These are phyloP conservation scores for Plagodis pulveraria DNA, from an alignment of 2,888 invertebrate genomes.

Conservation along the genomic window DNA sequence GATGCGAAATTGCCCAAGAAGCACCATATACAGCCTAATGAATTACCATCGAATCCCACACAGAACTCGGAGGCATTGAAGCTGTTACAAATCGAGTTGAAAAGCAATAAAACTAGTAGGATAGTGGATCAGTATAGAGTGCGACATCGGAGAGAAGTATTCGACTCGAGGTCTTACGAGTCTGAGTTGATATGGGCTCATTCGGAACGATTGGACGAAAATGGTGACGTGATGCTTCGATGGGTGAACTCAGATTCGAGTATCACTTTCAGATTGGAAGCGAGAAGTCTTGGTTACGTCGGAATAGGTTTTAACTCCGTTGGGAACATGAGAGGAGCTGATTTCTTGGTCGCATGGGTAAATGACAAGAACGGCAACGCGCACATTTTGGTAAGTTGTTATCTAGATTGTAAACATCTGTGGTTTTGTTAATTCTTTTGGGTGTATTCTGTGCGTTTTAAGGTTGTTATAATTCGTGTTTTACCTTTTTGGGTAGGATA, in stretches of 20 bases:
- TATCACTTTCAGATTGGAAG: slow-evolving; percentile 93
- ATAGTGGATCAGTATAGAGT: slow-evolving; percentile 70
- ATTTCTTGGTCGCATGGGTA: slow-evolving; percentile 96
- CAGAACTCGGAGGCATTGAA: slow-evolving; percentile 62
- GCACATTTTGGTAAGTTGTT: slow-evolving; percentile 90
- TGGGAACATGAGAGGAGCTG: slow-evolving; percentile 92
- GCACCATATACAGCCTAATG: slow-evolving; percentile 61
- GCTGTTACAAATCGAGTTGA: slow-evolving; percentile 62
- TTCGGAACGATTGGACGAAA: slow-evolving; percentile 81
- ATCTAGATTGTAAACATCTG: slow-evolving; percentile 55
- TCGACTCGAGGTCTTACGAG: slow-evolving; percentile 75
- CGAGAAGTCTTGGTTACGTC: slow-evolving; percentile 93
- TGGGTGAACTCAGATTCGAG: slow-evolving; percentile 92
- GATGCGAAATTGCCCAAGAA: slow-evolving; percentile 75
- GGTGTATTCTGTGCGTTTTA: slow-evolving; percentile 27
- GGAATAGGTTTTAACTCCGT: slow-evolving; percentile 94
- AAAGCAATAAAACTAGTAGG: slow-evolving; percentile 68
- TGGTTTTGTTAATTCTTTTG: slow-evolving; percentile 42
- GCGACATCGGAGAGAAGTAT: slow-evolving; percentile 68
- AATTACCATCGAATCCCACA: slow-evolving; percentile 61
- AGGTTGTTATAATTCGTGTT: neutral
- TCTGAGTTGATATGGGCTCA: slow-evolving; percentile 85
- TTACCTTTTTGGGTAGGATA: slow-evolving; percentile 4
- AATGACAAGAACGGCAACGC: slow-evolving; percentile 88
- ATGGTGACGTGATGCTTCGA: slow-evolving; percentile 84